Percentiles rank a stretch among this genome's conserved stretches.
Conservation (phyloP, 2,797 vertebrate species). For the Semaprochilodus insignis region DNA sequence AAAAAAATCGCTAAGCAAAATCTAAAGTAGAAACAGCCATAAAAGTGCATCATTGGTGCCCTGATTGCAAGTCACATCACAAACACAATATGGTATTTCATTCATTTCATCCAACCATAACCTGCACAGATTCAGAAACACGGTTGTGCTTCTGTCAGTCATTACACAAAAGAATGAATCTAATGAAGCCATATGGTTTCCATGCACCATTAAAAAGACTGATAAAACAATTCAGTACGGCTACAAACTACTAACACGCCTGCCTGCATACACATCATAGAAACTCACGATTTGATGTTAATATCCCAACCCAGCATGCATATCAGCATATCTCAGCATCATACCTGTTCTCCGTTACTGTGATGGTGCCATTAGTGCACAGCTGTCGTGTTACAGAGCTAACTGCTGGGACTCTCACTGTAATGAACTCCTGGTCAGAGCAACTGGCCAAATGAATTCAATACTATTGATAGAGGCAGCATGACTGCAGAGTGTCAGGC, state of each 20-base stretch:
- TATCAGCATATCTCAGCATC: background rate
- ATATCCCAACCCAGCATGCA: background rate
- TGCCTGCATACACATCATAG: conserved; percentile 2
- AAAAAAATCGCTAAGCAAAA: too few species aligned
- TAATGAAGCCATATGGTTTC: background rate
- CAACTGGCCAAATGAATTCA: conserved; percentile 40
- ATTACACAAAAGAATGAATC: background rate
- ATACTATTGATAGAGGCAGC: conserved; percentile 48
- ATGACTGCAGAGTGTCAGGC: conserved; percentile 11
- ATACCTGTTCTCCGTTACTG: conserved; percentile 33
- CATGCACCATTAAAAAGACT: background rate
- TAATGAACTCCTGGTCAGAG: conserved; percentile 27
- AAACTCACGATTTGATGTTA: background rate
- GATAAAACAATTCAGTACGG: background rate
- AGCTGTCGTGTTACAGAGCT: conserved; percentile 25
- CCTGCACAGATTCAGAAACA: background rate
- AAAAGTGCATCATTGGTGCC: too few species aligned
- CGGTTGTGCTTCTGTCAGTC: too few species aligned
- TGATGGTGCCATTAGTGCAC: conserved; percentile 12
- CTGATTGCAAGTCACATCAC: too few species aligned
- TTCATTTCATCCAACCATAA: too few species aligned
- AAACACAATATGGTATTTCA: too few species aligned
- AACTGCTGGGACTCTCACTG: conserved; percentile 29
- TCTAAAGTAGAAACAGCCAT: too few species aligned
- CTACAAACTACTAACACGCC: background rate